These are phyloP conservation scores for Petrocephalus zakoni DNA, from an alignment of 2,113 vertebrate genomes.

Conservation along the genomic window DNA sequence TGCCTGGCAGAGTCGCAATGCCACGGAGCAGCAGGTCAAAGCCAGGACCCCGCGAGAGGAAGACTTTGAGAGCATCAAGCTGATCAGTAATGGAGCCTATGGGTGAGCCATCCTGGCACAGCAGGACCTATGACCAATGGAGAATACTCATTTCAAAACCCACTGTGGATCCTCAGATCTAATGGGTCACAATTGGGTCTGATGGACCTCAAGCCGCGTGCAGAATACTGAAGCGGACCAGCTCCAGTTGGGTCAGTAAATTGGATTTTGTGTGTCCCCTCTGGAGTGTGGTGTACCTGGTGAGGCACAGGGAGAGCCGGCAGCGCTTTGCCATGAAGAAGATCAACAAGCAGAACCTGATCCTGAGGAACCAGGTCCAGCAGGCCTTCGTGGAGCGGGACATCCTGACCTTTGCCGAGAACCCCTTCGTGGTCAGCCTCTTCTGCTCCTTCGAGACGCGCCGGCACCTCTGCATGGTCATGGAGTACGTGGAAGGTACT, in stretches of 20 bases:
- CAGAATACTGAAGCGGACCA: background rate
- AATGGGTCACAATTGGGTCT: background rate
- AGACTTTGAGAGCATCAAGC: constrained; percentile 93
- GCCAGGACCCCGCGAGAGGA: constrained; percentile 84
- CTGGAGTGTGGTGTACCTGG: constrained; percentile 80
- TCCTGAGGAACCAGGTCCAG: constrained; percentile 92
- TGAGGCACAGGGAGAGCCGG: constrained; percentile 80
- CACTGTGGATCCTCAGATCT: background rate
- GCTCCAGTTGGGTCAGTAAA: background rate
- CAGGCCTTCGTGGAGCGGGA: constrained; percentile 94
- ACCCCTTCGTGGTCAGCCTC: constrained; percentile 95
- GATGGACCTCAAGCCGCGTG: background rate
- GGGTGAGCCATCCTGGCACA: constrained; percentile 64
- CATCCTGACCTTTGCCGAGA: constrained; percentile 93
- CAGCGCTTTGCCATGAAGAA: constrained; percentile 96
- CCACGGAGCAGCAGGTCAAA: constrained; percentile 65
- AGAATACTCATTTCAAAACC: constrained; percentile 42
- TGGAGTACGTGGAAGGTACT: constrained; percentile 95
- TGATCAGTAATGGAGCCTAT: constrained; percentile 97
- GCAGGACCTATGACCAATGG: constrained; percentile 70
- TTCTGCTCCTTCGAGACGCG: constrained; percentile 93
- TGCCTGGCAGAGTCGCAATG: constrained; percentile 63
- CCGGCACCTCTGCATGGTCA: constrained; percentile 92
- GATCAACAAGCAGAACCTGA: constrained; percentile 92
- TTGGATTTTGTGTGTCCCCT: background rate